Evolutionary conservation across 1,140 invertebrate species (phyloP), one percentile per base, ranked within the genome.

Genomic region (Drosophila varians): DNA sequence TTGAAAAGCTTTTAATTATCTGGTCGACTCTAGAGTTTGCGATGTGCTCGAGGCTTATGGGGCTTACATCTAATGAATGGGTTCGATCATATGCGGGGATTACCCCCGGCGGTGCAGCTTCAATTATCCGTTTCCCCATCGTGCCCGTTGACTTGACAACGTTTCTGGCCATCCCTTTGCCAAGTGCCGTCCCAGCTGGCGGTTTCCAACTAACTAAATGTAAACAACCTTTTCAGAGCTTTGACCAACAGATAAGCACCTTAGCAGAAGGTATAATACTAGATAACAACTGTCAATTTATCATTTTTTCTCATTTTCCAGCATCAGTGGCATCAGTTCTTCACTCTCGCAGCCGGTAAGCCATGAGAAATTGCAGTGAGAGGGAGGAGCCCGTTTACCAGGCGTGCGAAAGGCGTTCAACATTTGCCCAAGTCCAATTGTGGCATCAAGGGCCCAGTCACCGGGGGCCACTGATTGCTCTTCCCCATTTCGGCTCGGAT

Each of bases 281-380:
- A 61, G 77, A 86, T 86, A 87, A 80, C 66, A 87, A 47, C 82
- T 87, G 80, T 87, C 76, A 80, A 87, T 86, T 87, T 80, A 80
- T 74, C 73, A 77, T 66, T 12, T 66, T 65, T 53, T 34, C 42
- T 11, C 9, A 31, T 14, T 12, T 38, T 58, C 28, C 25, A 25
- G 18, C 26, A 28, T 28, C 26, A 28, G 26, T 36, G 40, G 18
- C 26, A 28, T 28, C 26, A 28, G 26, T 28, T 28, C 26, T 8
- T 28, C 26, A 28, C 55, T 60, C 5, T 21, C 14, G 9, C 12
- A 12, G 14, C 18, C 45, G 43, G 56, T 76, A 54, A 73, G 65
- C 46, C 55, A 45, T 53, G 54, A 19, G 42, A 76, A 71, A 57
- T 73, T 26, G 45, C 36, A 36, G 9, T 16, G 25, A 23, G 7